Evolutionary conservation across 2,888 invertebrate species (phyloP).

Genomic region (Cataglyphis livida): DNA sequence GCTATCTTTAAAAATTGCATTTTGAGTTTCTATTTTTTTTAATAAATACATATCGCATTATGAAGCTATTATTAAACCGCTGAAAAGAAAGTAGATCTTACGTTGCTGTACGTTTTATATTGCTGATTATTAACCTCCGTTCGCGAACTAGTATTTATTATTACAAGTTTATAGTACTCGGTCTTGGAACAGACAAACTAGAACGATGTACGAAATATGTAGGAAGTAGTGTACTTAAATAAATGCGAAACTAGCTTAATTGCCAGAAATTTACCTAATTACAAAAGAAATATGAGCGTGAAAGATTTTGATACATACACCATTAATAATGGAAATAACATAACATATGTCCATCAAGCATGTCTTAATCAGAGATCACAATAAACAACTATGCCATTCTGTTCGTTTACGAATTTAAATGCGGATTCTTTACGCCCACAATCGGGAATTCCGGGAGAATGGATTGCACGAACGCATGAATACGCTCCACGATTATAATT

Average conservation of each 20-base stretch:
- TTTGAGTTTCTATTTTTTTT: neutral
- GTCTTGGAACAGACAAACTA: neutral
- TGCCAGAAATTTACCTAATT: neutral
- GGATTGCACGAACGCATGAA: slow-evolving; percentile 15
- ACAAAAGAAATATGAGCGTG: neutral
- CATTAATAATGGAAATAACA: neutral
- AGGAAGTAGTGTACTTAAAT: neutral
- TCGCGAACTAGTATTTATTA: neutral
- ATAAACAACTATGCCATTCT: neutral
- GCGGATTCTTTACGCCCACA: neutral
- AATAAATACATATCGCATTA: neutral
- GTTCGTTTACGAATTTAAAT: slow-evolving; percentile 11
- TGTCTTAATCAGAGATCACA: neutral
- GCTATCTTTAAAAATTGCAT: slow-evolving; percentile 51
- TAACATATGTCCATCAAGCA: neutral
- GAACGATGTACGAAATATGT: neutral
- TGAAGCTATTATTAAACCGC: slow-evolving; percentile 49
- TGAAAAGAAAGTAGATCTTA: neutral
- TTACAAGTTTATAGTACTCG: neutral
- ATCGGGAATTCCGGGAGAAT: neutral
- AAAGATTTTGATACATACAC: neutral
- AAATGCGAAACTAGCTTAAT: slow-evolving; percentile 14
- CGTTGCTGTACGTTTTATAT: neutral
- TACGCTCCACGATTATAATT: slow-evolving; percentile 7
- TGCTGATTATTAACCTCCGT: neutral